phyloP scores from a whole-genome alignment of 2,888 invertebrate species.

The Dione juno region DNA sequence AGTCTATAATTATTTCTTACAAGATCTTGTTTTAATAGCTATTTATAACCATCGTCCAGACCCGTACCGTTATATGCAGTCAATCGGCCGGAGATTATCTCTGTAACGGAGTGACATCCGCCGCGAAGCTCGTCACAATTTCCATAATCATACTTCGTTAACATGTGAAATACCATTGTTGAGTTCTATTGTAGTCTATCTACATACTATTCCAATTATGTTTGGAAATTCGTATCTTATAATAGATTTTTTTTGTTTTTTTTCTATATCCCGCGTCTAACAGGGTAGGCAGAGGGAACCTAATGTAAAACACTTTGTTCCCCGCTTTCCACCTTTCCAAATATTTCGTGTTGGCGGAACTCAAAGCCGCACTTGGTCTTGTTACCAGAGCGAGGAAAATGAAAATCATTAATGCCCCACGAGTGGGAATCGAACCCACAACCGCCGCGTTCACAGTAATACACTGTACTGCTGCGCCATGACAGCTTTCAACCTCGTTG shows the following conservation, averaged over 20 bases:
- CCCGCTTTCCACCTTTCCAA: no score
- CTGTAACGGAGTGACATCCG: constrained; percentile 72
- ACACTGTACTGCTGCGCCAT: no score
- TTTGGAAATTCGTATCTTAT: not conserved
- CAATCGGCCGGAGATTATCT: constrained; percentile 66
- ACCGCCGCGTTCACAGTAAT: no score
- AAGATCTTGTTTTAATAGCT: constrained; percentile 16
- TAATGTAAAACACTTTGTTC: no score
- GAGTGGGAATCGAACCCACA: no score
- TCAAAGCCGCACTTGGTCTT: no score
- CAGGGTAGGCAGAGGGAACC: no score
- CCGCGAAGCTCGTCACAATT: constrained; percentile 35
- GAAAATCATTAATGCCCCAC: no score
- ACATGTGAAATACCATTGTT: constrained; percentile 19
- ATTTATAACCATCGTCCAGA: constrained; percentile 44
- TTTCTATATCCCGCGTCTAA: no score
- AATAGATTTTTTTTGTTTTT: not conserved
- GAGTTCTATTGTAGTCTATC: not conserved
- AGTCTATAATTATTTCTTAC: not conserved
- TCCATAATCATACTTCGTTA: constrained; percentile 33
- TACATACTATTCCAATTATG: not conserved
- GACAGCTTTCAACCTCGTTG: no score
- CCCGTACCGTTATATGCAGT: constrained; percentile 63
- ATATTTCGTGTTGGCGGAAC: no score
- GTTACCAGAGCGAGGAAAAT: no score